Conservation (phyloP, 2,797 vertebrate species). For the Crax fasciolata region DNA sequence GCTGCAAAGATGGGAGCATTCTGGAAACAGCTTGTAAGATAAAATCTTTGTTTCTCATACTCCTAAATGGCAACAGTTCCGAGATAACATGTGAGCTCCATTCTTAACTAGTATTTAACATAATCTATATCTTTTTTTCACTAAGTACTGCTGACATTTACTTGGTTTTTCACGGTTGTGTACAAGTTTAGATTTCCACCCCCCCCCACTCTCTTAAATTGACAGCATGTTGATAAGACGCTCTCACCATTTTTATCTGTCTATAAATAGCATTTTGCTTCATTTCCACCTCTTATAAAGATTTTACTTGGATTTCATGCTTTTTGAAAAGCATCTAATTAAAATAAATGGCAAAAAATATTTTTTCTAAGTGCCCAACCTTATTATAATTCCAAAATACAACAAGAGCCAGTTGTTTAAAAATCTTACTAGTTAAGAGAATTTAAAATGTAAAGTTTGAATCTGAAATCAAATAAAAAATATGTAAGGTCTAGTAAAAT, state of each 20-base stretch:
- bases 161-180: neutral
- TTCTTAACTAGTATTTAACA: neutral
- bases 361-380: constrained; percentile 1
- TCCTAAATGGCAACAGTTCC: neutral
- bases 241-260: neutral
- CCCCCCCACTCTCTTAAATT: neutral
- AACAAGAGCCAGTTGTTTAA: constrained; percentile 47
- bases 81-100: neutral
- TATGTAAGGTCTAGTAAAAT: neutral
- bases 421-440: neutral
- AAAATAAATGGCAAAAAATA: constrained; percentile 42
- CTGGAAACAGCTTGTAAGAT: neutral
- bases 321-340: constrained; percentile 34
- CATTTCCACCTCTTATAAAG: neutral
- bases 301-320: constrained; percentile 1
- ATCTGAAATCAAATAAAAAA: constrained; percentile 11
- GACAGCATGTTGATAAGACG: neutral
- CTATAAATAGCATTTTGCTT: neutral
- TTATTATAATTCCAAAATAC: constrained; percentile 58
- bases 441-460: neutral
- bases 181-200: neutral
- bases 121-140: neutral
- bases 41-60: neutral
- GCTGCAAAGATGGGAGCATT: neutral
- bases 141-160: neutral